A percentile compares a stretch with the other conserved stretches of the same genome.
Conservation (phyloP, 2,797 vertebrate genomes). For the Mormyrus hasselquistii region DNA sequence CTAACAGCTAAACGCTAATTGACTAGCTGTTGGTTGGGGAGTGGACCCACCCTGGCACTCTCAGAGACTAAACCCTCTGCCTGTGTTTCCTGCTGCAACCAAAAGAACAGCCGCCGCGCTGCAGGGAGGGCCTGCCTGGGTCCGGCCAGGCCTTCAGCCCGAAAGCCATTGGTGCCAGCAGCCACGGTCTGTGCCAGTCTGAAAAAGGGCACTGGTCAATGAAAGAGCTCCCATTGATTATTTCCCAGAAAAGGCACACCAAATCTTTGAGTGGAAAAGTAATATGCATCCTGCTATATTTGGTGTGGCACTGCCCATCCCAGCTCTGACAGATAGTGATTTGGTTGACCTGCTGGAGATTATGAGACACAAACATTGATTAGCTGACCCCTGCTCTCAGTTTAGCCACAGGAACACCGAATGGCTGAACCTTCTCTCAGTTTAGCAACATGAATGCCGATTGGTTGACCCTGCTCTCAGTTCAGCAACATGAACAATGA, state of each 20-base stretch:
- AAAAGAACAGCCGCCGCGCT: not conserved
- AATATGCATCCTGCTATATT: not conserved
- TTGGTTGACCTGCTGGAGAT: not conserved
- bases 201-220: not conserved
- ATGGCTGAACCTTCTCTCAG: not conserved
- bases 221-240: not conserved
- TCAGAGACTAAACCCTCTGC: not conserved
- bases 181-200: not conserved
- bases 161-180: not conserved
- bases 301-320: not conserved
- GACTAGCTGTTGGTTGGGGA: not conserved
- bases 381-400: not conserved
- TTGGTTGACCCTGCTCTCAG: not conserved
- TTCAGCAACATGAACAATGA: not conserved
- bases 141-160: not conserved
- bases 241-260: slow-evolving; percentile 2
- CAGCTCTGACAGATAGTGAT: not conserved
- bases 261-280: not conserved
- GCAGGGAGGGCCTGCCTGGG: not conserved
- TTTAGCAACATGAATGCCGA: not conserved
- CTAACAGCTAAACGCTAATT: not conserved
- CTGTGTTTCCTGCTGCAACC: not conserved
- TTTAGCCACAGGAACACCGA: not conserved
- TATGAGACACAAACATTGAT: not conserved
- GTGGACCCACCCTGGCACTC: not conserved